phyloP scores from a whole-genome alignment of 2,797 vertebrate genomes.

The Cossypha polioptera region DNA sequence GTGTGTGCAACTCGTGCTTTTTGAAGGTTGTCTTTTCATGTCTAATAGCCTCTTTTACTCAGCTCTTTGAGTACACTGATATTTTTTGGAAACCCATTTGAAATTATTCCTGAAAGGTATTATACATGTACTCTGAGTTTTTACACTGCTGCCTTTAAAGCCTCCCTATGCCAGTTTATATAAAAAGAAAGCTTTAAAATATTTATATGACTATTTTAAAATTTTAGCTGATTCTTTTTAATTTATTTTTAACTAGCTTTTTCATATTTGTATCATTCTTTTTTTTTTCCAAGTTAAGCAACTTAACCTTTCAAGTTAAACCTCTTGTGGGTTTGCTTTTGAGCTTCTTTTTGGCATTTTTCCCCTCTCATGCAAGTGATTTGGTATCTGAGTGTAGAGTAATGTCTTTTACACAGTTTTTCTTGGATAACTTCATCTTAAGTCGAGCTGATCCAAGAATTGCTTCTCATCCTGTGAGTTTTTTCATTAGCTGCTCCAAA shows the following conservation, averaged over 20 bases:
- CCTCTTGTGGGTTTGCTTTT: slow-evolving; percentile 19
- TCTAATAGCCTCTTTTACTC: background rate
- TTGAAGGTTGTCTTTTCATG: background rate
- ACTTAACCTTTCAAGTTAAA: slow-evolving; percentile 50
- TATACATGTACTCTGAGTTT: background rate
- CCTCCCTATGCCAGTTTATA: background rate
- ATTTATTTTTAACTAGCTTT: slow-evolving; percentile 61
- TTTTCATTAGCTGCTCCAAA: background rate
- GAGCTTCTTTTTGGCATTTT: background rate
- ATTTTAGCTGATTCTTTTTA: slow-evolving; percentile 34
- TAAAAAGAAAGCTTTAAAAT: slow-evolving; percentile 58
- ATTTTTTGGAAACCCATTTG: background rate
- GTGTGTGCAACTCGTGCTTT: background rate
- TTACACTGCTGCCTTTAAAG: slow-evolving; percentile 31
- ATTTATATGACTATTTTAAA: slow-evolving; percentile 56
- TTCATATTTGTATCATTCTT: slow-evolving; percentile 27
- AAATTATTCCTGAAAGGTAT: slow-evolving; percentile 21
- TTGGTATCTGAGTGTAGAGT: background rate
- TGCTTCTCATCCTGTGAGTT: background rate
- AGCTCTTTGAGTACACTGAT: background rate
- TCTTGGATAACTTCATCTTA: background rate
- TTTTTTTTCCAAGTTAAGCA: slow-evolving; percentile 17
- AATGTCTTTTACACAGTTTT: background rate
- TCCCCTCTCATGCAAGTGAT: background rate
- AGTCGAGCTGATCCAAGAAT: background rate